A percentile compares a stretch with the other conserved stretches of the same genome.
Evolutionary conservation across 2,113 vertebrate species (phyloP).

Genomic region (Microcebus ravelobensis): DNA sequence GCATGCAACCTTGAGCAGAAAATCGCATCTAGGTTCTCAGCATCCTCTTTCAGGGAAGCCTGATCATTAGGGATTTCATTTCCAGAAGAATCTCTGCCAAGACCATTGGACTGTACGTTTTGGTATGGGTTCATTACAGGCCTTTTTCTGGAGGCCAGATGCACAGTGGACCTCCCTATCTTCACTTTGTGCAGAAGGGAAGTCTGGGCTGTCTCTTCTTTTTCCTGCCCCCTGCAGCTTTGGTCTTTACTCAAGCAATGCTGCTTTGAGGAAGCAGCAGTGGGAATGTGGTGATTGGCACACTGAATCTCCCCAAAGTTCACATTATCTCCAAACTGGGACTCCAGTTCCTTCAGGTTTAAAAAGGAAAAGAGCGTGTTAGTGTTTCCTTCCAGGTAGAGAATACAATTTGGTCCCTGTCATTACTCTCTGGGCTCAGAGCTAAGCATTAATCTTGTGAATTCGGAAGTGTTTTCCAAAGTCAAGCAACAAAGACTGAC

Average conservation of each 20-base stretch:
- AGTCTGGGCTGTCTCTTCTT: constrained; percentile 18
- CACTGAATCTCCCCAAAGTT: constrained; percentile 67
- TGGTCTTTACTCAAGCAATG: constrained; percentile 64
- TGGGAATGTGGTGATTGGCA: constrained; percentile 78
- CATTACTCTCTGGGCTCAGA: not conserved
- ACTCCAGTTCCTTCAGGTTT: constrained; percentile 85
- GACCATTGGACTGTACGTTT: not conserved
- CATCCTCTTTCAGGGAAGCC: constrained; percentile 38
- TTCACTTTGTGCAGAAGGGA: constrained; percentile 67
- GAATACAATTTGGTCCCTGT: not conserved
- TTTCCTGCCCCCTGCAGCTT: constrained; percentile 44
- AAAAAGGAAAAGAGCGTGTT: constrained; percentile 64
- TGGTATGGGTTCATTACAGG: not conserved
- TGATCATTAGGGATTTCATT: not conserved
- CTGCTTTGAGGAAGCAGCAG: constrained; percentile 8
- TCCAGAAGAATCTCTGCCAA: constrained; percentile 15
- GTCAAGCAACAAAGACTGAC: not conserved
- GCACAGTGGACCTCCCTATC: not conserved
- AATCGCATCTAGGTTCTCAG: constrained; percentile 64
- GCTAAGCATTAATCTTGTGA: not conserved
- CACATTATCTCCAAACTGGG: constrained; percentile 74
- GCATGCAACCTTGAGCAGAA: constrained; percentile 61
- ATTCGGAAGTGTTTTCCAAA: not conserved
- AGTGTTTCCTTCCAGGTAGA: not conserved
- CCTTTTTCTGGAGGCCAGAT: not conserved